Conservation (phyloP, 2,797 vertebrate species). For the Circus cinereus region DNA sequence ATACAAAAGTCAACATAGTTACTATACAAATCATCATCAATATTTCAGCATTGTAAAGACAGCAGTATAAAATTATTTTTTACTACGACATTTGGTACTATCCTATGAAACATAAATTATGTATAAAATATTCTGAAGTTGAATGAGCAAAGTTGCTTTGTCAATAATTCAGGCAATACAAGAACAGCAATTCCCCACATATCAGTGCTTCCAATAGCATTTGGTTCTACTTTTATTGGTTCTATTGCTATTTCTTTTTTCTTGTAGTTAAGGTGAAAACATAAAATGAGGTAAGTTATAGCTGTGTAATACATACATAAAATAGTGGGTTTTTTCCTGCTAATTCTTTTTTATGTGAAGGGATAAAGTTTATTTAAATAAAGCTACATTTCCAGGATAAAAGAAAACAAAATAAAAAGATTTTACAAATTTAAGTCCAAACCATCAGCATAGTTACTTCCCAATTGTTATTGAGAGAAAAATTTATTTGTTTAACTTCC, state of each 20-base stretch:
- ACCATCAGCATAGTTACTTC: neutral
- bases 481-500: neutral
- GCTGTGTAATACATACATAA: neutral
- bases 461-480: neutral
- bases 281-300: neutral
- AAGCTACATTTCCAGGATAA: neutral
- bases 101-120: neutral
- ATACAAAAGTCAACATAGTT: neutral
- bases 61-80: neutral
- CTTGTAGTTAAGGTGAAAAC: neutral
- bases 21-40: neutral
- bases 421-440: neutral
- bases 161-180: neutral
- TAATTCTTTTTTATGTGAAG: neutral
- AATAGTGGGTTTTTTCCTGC: neutral
- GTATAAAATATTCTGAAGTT: neutral
- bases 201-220: neutral
- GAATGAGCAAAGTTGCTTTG: neutral
- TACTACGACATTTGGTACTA: neutral
- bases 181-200: neutral
- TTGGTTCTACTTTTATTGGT: neutral
- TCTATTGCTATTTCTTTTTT: neutral
- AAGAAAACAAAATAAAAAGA: neutral
- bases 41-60: neutral
- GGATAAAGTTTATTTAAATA: neutral